Conservation (phyloP, 2,113 vertebrate species). For the Cynocephalus volans region DNA sequence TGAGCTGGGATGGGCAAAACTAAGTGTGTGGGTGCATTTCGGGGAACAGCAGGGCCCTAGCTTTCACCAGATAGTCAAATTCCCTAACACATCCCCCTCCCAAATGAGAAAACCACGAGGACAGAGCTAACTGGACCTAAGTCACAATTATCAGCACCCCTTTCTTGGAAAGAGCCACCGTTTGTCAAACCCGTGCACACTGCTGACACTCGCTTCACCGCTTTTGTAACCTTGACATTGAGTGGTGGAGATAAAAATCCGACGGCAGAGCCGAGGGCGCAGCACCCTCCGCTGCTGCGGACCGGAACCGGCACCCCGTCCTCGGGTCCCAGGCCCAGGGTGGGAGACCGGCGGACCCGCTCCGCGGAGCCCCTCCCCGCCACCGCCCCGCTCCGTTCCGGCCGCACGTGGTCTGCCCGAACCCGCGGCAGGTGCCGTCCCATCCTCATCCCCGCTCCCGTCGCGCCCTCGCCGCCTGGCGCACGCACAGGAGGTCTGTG, state of each 20-base stretch:
- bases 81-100: background rate
- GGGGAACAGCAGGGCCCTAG: fast-evolving
- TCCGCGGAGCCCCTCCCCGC: background rate
- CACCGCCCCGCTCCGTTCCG: fast-evolving
- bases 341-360: background rate
- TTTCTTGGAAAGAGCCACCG: background rate
- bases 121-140: background rate
- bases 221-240: conserved; percentile 51
- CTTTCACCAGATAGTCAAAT: background rate
- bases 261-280: background rate
- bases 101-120: background rate
- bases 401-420: conserved; percentile 85
- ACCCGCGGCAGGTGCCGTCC: conserved; percentile 86
- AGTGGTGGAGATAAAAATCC: background rate
- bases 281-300: background rate
- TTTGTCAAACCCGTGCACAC: background rate
- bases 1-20: background rate
- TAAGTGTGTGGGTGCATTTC: background rate
- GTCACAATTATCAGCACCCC: background rate
- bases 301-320: fast-evolving
- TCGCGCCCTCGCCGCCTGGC: fast-evolving
- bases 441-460: conserved; percentile 68
- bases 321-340: background rate
- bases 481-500: background rate
- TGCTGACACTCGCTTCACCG: background rate